Base-by-base conservation (phyloP, 2,797 vertebrate genomes). In the Eptatretus atami region DNA sequence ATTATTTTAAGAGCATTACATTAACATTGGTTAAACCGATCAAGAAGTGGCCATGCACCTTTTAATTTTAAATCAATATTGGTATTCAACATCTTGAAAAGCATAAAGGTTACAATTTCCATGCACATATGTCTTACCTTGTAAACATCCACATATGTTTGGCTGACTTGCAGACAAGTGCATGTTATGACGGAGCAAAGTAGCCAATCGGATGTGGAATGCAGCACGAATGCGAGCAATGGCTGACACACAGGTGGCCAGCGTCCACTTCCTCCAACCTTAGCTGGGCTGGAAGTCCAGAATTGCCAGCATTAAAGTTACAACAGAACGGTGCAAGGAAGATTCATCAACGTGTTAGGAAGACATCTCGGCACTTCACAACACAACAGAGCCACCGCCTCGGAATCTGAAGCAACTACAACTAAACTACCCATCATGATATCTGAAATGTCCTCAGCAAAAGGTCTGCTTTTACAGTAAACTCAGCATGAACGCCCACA, bases 231-330 rank as follows among this genome's bases (percentile, higher is more conserved):
- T 81, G 44, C 84, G 80, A 44, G 71, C 78, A 68, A 98, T 78
- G 52, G 90, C 92, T 52, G 78, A 73, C 52, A 73, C 76, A 67
- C 85, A 79, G 31, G 81, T 81, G 0, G 92, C 92, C 92, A 98
- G 69, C 85, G 86, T 65, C 92, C 88, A 54, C 90, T 98, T 25
- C 88, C 72, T 98, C 92, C 78, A 98, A 44, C 6, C 31, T 44
- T 44, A 44, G 31, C 31, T 44, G 31, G 31, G 31, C 31, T 44
- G 31, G 31, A 44, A 44, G 31, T 44, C 31, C 31, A 44, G 31
- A 44, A 44, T 44, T 44, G 31, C 31, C 31, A 44, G 31, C 31
- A 44, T 44, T 44, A 44, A 44, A 44, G 31, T 52, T 14, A 11
- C 24, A 64, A 44, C 3, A 15, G 9, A 53, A 57, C 12, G 13